Base-by-base conservation (phyloP, 1,140 invertebrate species). In the Adoxophyes honmai region DNA sequence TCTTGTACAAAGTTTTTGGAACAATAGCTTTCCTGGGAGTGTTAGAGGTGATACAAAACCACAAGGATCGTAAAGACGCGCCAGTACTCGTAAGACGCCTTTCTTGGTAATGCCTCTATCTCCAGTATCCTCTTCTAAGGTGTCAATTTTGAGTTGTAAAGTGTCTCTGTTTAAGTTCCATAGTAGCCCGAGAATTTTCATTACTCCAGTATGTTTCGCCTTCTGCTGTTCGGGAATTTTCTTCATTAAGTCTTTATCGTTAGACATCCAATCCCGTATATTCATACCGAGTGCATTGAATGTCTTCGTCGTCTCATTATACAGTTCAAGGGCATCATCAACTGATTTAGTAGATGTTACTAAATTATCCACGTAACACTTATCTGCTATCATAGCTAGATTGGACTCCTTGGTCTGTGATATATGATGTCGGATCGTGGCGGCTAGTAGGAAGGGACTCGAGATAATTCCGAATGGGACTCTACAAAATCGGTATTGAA, bases 1-100 rank as follows among this genome's bases (percentile, higher is more conserved):
- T n/a, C 10, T 15, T 34, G n/a, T 34, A 9, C 57, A 59, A 9
- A 48, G n/a, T 18, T 53, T n/a, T 16, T 59, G 57, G 4, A 59
- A 37, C 6, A 53, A 34, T 4, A 28, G 4, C 28, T 52, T 52
- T 11, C 13, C 48, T 52, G 48, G 48, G 21, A 52, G 16, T 4
- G 28, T 4, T 1, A 52, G 48, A 28, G 48, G 48, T 28, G 16
- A 16, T 9, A 18, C 21, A 52, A 52, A 52, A 1, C 48, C 48
- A 13, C 48, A 52, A n/a, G 48, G 48, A 28, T 52, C 48, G 18
- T 52, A 52, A 18, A 52, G 10, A 13, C 13, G 16, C 1, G 48
- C 48, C 16, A 52, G 11, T 33, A 16, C 48, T 52, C 16, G 1
- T 10, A 52, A 18, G 1, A 52, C 28, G 2, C 16, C n/a, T 18